These are phyloP conservation scores for Andrena praecox DNA, from an alignment of 2,888 invertebrate genomes.

Conservation along the genomic window DNA sequence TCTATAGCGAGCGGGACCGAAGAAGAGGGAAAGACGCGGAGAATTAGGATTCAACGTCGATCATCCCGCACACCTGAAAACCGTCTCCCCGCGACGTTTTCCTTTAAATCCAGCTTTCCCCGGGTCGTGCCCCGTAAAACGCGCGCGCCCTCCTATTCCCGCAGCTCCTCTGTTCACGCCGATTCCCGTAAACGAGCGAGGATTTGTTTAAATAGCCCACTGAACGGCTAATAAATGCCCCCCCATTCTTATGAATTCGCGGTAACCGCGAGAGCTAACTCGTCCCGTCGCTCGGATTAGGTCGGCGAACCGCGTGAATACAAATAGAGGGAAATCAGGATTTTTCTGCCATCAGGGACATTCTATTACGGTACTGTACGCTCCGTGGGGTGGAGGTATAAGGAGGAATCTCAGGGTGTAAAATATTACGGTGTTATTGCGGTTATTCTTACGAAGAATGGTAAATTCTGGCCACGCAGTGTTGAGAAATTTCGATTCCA, in stretches of 20 bases:
- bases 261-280: neutral
- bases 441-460: neutral
- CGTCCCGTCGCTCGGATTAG: constrained; percentile 10
- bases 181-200: neutral
- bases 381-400: neutral
- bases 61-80: neutral
- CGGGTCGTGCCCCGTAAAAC: neutral
- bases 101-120: neutral
- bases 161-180: neutral
- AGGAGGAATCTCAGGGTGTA: neutral
- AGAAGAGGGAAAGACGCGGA: constrained; percentile 9
- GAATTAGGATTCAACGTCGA: constrained; percentile 15
- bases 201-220: constrained; percentile 7
- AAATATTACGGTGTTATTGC: neutral
- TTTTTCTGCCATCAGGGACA: neutral
- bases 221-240: neutral
- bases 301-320: constrained; percentile 4
- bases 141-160: neutral
- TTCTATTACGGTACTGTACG: neutral
- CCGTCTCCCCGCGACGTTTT: neutral
- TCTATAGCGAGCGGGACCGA: neutral
- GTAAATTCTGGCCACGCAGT: neutral
- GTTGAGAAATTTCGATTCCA: neutral
- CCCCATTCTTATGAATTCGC: constrained; percentile 12
- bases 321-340: constrained; percentile 7